Evolutionary conservation across 2,888 invertebrate genomes (phyloP).

Genomic region (Dorcus parallelipipedus): DNA sequence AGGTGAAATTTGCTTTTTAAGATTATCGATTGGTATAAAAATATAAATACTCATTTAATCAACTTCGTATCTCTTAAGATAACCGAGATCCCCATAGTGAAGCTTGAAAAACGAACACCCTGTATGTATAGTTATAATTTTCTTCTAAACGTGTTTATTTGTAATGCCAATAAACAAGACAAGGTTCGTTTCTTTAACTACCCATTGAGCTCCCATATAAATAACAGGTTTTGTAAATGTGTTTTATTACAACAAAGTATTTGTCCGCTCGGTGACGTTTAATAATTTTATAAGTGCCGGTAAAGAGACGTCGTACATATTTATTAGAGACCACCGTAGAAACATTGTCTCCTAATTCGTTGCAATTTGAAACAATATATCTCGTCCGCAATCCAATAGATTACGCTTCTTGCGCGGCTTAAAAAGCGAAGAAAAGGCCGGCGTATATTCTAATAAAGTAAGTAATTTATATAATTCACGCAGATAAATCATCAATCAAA

Average conservation of each 20-base stretch:
- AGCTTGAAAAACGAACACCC: no score
- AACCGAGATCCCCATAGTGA: no score
- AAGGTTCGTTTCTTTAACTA: not conserved
- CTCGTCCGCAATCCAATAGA: constrained; percentile 1
- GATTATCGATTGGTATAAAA: no score
- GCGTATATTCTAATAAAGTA: constrained; percentile 6
- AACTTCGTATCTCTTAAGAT: no score
- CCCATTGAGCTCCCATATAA: not conserved
- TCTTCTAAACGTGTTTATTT: not conserved
- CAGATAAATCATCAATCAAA: constrained; percentile 11
- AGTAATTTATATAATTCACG: constrained; percentile 12
- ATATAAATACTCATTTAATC: no score
- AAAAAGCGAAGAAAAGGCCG: not conserved
- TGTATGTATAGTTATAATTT: not conserved
- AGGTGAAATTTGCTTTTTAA: no score
- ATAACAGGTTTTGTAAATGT: not conserved
- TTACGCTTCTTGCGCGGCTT: not conserved
- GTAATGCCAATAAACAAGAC: not conserved
- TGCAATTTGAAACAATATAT: not conserved
- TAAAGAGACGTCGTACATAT: not conserved
- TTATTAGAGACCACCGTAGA: not conserved
- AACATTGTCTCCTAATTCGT: not conserved
- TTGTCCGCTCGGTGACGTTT: not conserved
- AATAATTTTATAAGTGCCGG: not conserved
- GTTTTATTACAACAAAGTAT: not conserved